A percentile compares a stretch with the other conserved stretches of the same genome.
Evolutionary conservation across 1,140 invertebrate genomes (phyloP).

Genomic region (Teleogryllus occipitalis): DNA sequence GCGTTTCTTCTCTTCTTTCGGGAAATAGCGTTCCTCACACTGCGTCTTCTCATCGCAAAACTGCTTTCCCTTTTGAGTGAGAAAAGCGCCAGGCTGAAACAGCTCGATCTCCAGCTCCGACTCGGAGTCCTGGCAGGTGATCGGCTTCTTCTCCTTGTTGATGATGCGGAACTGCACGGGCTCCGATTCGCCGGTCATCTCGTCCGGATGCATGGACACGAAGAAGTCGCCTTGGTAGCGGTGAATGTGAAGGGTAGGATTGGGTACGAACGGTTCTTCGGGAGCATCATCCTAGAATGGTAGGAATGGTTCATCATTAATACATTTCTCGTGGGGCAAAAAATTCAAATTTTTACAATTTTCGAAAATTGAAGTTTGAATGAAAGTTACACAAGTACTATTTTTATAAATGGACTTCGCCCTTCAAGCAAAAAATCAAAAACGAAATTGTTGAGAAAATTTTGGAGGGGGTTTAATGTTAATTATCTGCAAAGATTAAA

Average conservation of each 20-base stretch:
- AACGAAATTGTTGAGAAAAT: no score
- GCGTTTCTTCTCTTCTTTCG: neutral
- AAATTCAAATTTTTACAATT: no score
- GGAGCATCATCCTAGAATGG: no score
- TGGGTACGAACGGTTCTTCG: neutral
- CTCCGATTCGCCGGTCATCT: neutral
- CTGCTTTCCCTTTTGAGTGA: neutral
- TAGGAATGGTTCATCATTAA: no score
- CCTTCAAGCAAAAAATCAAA: no score
- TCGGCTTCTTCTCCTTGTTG: neutral
- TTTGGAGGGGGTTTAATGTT: no score
- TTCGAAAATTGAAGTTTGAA: no score
- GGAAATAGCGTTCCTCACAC: neutral
- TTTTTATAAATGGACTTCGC: no score
- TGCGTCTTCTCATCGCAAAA: neutral
- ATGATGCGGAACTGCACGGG: neutral
- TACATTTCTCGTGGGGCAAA: no score
- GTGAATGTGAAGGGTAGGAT: neutral
- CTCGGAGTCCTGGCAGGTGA: neutral
- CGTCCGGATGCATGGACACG: neutral
- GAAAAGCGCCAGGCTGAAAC: neutral
- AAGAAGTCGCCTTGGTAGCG: neutral
- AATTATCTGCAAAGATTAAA: no score
- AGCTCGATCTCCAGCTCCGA: neutral
- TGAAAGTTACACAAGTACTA: no score